phyloP scores from a whole-genome alignment of 2,797 vertebrate species.

The Avahi laniger region DNA sequence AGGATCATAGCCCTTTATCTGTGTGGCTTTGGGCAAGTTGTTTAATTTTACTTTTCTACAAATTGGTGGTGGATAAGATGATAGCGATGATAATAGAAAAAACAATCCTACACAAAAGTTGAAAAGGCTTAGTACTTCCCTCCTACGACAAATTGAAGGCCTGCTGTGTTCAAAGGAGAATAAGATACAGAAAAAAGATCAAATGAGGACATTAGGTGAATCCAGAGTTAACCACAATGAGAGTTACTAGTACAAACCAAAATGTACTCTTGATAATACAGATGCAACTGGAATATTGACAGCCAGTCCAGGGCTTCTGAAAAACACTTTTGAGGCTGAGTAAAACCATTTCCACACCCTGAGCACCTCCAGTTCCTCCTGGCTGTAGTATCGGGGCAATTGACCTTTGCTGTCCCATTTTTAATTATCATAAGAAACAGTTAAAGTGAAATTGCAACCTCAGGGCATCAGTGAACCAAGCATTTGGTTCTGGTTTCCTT shows the following conservation, averaged over 20 bases:
- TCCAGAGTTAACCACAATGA: fast-evolving
- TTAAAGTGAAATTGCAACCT: background rate
- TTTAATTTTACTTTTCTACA: background rate
- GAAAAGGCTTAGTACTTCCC: background rate
- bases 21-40: background rate
- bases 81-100: background rate
- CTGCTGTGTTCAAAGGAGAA: background rate
- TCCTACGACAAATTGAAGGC: background rate
- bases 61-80: background rate
- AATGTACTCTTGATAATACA: fast-evolving
- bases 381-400: background rate
- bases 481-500: background rate
- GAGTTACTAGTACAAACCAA: background rate
- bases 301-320: no score
- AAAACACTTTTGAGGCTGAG: background rate
- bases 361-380: background rate
- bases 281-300: background rate
- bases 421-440: conserved; percentile 13
- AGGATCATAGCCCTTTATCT: background rate
- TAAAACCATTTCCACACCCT: fast-evolving
- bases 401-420: background rate
- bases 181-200: background rate
- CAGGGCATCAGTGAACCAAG: background rate
- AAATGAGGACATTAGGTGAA: background rate
- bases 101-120: background rate